These are phyloP conservation scores for Aldabrachelys gigantea DNA, from an alignment of 2,113 vertebrate genomes.

Conservation along the genomic window DNA sequence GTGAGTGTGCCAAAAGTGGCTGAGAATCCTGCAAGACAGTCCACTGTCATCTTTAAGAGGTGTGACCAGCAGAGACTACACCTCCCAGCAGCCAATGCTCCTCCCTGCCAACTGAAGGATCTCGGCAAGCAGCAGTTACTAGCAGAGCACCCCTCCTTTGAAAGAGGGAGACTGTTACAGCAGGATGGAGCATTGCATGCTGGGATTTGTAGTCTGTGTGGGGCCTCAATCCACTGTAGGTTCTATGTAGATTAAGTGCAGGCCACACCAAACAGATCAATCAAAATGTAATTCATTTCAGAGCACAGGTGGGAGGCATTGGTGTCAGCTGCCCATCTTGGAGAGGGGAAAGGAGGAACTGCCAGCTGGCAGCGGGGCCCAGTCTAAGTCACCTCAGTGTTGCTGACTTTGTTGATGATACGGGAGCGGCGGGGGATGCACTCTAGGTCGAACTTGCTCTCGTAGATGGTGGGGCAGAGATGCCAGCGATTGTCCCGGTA, in stretches of 20 bases:
- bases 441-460: conserved; percentile 91
- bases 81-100: not conserved
- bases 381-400: conserved; percentile 83
- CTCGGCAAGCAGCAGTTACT: too few relatives aligned
- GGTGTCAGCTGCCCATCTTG: not conserved
- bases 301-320: not conserved
- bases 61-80: not conserved
- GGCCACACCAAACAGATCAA: not conserved
- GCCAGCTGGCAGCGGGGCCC: too few relatives aligned
- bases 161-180: not conserved
- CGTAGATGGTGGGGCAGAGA: conserved; percentile 91
- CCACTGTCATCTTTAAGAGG: not conserved
- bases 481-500: conserved; percentile 92
- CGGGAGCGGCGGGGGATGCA: conserved; percentile 87
- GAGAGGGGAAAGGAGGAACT: not conserved
- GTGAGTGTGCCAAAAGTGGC: not conserved
- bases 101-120: not conserved
- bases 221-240: not conserved
- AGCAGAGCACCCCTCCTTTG: not conserved
- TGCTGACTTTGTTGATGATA: conserved; percentile 86
- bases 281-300: not conserved
- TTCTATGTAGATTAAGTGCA: not conserved
- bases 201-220: not conserved
- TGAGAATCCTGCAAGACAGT: not conserved
- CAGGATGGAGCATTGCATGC: not conserved